These are phyloP conservation scores for Pygathrix nemaeus DNA, from an alignment of 2,113 vertebrate genomes.

Conservation along the genomic window DNA sequence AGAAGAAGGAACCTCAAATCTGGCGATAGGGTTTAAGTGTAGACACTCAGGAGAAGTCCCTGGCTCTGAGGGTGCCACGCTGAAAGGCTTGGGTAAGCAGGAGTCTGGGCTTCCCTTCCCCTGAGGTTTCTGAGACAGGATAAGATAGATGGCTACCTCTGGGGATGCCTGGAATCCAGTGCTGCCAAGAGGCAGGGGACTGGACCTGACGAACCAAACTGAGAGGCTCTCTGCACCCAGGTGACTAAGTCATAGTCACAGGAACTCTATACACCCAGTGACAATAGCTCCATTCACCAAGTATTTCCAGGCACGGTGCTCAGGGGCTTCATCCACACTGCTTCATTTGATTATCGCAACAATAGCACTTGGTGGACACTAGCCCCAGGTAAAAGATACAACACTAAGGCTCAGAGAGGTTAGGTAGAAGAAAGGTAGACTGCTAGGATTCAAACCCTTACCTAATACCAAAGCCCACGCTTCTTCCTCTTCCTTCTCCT, in stretches of 20 bases:
- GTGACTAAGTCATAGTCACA: not conserved
- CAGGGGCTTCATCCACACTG: not conserved
- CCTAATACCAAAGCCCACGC: not conserved
- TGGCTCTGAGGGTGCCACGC: not conserved
- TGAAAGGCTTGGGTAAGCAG: slow-evolving; percentile 34
- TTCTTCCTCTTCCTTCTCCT: not conserved
- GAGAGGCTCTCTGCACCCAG: not conserved
- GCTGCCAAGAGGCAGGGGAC: not conserved
- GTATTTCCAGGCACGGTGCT: not conserved
- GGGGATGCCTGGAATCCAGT: not conserved
- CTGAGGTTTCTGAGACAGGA: not conserved
- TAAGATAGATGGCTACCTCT: not conserved
- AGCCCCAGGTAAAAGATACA: not conserved
- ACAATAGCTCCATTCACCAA: not conserved
- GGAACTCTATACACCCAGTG: not conserved
- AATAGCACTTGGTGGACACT: not conserved
- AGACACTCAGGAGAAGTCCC: slow-evolving; percentile 35
- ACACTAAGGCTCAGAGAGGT: not conserved
- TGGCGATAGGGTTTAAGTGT: not conserved
- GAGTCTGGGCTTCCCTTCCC: not conserved
- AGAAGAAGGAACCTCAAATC: not conserved
- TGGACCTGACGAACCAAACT: not conserved
- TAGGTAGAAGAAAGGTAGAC: not conserved
- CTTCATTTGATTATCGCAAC: not conserved
- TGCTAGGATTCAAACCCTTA: not conserved